Evolutionary conservation across 2,797 vertebrate genomes (phyloP), one percentile per base, ranked within the genome.

Genomic region (Falco naumanni): DNA sequence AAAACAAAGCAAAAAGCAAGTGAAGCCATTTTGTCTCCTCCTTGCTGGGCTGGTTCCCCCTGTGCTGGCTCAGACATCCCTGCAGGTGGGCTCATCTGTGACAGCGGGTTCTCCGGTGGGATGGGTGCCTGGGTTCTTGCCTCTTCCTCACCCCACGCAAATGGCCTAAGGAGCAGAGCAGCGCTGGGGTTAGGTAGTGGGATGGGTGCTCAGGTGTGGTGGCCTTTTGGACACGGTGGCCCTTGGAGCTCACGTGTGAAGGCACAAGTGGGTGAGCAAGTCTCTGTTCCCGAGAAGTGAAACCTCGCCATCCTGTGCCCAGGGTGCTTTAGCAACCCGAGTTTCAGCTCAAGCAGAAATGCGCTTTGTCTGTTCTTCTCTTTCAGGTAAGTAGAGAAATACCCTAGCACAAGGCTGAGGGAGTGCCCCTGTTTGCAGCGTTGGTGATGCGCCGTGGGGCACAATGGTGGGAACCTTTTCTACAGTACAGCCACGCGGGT

Each of bases 101-200:
- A 8, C 1, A 21, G 10, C 3, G 1, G 10, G 33, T 76, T 34
- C 47, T 68, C 15, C 0, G 5, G 60, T 0, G 2, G 29, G 9
- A 22, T 64, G 56, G 11, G 16, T 78, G 45, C 50, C 37, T 41
- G 74, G 56, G 29, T 25, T 89, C 47, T 43, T 69, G 13, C 22
- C 34, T 53, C 53, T n/a, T 60, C 57, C 19, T 54, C 6, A 1
- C 11, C 28, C 4, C 54, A 16, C 0, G 0, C 0, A 0, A 2
- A 13, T 2, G 4, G 33, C 47, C 20, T 34, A 2, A 2, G 68
- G 53, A 72, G 57, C 0, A 0, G 31, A 57, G 50, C 17, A 31
- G 50, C 2, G 0, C 1, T 68, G 65, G 11, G 6, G 1, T 9
- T 45, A 29, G 34, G 13, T 50, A 7, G 11, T 24, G 33, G 29